A percentile compares a stretch with the other conserved stretches of the same genome.
These are phyloP conservation scores for Vesta saturnalis DNA, from an alignment of 2,888 invertebrate species.

Conservation along the genomic window DNA sequence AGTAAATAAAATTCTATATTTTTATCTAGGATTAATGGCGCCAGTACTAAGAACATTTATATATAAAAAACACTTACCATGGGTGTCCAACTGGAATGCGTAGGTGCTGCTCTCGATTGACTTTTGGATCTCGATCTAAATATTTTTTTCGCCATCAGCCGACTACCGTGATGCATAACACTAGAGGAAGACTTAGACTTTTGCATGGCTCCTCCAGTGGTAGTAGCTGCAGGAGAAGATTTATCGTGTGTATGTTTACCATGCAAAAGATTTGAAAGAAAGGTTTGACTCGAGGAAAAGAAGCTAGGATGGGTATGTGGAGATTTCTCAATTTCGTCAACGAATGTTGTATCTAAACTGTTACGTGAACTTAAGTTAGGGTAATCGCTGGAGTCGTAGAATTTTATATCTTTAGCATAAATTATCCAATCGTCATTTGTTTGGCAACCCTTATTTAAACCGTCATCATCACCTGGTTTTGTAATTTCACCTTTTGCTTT, in stretches of 20 bases:
- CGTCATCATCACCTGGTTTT: constrained; percentile 82
- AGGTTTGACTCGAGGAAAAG: constrained; percentile 68
- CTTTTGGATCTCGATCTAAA: constrained; percentile 88
- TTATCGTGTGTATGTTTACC: constrained; percentile 61
- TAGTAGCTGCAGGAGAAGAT: constrained; percentile 50
- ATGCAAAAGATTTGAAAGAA: constrained; percentile 71
- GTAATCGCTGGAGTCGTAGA: constrained; percentile 57
- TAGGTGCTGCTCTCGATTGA: constrained; percentile 71
- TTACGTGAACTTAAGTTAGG: constrained; percentile 64
- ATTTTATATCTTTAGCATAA: constrained; percentile 65
- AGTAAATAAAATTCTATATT: neutral
- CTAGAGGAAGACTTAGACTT: constrained; percentile 90
- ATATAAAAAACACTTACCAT: constrained; percentile 71
- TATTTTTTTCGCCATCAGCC: constrained; percentile 84
- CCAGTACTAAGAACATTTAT: neutral
- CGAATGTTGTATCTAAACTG: constrained; percentile 65
- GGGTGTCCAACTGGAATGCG: constrained; percentile 81
- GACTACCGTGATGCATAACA: constrained; percentile 77
- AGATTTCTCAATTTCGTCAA: constrained; percentile 56
- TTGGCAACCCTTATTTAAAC: constrained; percentile 78
- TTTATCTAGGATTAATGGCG: neutral
- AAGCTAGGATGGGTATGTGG: constrained; percentile 64
- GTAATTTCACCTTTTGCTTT: constrained; percentile 80
- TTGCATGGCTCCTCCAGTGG: constrained; percentile 77
- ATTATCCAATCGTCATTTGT: constrained; percentile 82